Percentiles rank a stretch among this genome's conserved stretches.
phyloP scores from a whole-genome alignment of 2,113 vertebrate genomes.

The Eudorcas thomsonii region DNA sequence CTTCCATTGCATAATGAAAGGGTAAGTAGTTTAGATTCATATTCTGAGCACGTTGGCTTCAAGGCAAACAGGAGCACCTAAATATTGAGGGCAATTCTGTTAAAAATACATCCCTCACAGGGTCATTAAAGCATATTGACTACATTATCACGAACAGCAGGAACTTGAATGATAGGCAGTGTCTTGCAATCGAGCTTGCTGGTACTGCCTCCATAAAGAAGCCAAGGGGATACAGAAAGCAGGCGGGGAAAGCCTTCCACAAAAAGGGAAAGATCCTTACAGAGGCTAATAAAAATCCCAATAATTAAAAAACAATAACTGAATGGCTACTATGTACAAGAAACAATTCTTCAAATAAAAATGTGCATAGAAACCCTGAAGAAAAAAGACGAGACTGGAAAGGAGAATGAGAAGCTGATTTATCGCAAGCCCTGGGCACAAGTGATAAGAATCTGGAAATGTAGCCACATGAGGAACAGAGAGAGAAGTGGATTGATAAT shows the following conservation, averaged over 20 bases:
- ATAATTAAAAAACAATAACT: not conserved
- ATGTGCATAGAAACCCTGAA: not conserved
- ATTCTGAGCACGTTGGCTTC: not conserved
- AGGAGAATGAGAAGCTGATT: not conserved
- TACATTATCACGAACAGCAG: not conserved
- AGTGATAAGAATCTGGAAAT: not conserved
- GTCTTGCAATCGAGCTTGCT: not conserved
- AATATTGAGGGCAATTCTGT: conserved; percentile 12
- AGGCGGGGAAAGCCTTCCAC: not conserved
- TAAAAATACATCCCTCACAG: conserved; percentile 20
- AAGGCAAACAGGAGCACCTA: not conserved
- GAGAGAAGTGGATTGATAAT: not conserved
- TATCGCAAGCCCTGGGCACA: not conserved
- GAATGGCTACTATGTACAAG: not conserved
- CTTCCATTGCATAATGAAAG: not conserved
- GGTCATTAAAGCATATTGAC: not conserved
- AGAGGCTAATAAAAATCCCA: not conserved
- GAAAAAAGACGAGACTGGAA: not conserved
- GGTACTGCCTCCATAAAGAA: not conserved
- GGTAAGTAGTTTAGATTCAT: not conserved
- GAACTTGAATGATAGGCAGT: not conserved
- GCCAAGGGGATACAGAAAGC: not conserved
- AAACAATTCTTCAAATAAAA: not conserved
- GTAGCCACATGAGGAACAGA: not conserved
- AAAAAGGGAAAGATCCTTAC: not conserved